phyloP scores from a whole-genome alignment of 2,888 invertebrate genomes.

The Leucophenga maculata region DNA sequence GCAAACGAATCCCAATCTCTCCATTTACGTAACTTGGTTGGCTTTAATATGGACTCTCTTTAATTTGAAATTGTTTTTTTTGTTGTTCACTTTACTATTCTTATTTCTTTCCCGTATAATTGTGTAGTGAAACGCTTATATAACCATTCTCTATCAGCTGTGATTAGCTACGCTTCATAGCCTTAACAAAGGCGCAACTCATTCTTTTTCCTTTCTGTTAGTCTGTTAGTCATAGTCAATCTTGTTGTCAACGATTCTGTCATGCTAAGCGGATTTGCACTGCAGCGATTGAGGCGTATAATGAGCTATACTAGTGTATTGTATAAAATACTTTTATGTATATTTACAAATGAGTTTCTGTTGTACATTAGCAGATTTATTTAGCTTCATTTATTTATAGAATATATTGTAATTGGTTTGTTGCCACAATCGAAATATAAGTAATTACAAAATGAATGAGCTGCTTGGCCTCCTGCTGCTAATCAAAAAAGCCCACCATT shows the following conservation, averaged over 20 bases:
- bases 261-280: background rate
- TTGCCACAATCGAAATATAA: background rate
- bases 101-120: no score
- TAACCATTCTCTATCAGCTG: background rate
- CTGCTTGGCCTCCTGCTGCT: background rate
- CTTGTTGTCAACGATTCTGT: background rate
- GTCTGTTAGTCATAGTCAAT: background rate
- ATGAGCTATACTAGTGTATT: background rate
- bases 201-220: background rate
- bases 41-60: no score
- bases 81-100: no score
- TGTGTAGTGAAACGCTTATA: background rate
- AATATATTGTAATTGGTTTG: background rate
- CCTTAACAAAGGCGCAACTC: background rate
- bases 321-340: no score
- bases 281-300: background rate
- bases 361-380: background rate
- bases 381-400: background rate
- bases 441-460: no score
- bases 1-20: no score
- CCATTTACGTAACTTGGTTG: no score
- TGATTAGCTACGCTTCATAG: background rate
- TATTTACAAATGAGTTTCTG: no score
- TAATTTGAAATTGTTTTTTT: no score
- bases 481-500: background rate